A percentile compares a stretch with the other conserved stretches of the same genome.
Conservation (phyloP, 2,797 vertebrate genomes). For the Stomatorhinus walkeri region DNA sequence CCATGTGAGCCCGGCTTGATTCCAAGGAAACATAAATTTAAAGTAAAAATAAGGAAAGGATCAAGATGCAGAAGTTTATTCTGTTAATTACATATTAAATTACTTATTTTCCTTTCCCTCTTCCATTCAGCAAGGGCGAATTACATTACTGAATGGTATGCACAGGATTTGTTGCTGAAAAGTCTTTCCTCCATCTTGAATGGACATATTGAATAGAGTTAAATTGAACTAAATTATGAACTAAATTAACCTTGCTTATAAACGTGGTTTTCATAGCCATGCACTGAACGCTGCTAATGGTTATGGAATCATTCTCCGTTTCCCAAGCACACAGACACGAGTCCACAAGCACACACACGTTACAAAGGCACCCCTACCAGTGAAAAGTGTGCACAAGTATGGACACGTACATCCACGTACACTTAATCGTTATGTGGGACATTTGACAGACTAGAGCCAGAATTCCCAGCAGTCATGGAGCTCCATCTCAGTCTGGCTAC, state of each 20-base stretch:
- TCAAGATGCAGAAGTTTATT: neutral
- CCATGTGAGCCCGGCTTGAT: neutral
- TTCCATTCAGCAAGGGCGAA: neutral
- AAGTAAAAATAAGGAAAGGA: neutral
- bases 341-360: neutral
- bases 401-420: neutral
- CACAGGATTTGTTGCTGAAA: neutral
- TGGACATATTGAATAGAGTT: neutral
- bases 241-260: neutral
- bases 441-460: neutral
- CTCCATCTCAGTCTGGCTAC: neutral
- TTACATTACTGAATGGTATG: neutral
- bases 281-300: neutral
- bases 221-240: neutral
- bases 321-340: neutral
- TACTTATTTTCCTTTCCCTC: neutral
- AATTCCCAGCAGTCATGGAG: neutral
- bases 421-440: neutral
- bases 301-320: neutral
- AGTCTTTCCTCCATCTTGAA: neutral
- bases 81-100: neutral
- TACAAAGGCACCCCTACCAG: neutral
- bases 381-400: neutral
- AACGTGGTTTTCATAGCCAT: neutral
- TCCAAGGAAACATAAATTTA: neutral